A percentile compares a stretch with the other conserved stretches of the same genome.
phyloP scores from a whole-genome alignment of 2,888 invertebrate genomes.

The Rhagonycha fulva region DNA sequence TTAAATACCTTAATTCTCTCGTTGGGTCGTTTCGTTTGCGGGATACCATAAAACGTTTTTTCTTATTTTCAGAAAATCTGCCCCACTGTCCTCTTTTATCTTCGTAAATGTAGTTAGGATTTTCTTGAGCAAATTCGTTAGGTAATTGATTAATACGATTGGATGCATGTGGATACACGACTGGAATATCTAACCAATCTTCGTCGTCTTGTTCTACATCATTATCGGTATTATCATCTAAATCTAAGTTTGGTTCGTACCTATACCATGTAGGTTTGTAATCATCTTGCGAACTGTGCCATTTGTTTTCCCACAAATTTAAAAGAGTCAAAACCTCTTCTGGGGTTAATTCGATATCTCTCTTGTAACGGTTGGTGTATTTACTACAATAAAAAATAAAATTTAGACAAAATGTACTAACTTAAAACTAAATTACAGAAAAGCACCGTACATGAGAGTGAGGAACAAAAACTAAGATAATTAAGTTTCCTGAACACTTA shows the following conservation, averaged over 20 bases:
- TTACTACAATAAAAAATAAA: constrained; percentile 36
- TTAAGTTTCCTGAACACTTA: not conserved
- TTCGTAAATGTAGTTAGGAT: constrained; percentile 43
- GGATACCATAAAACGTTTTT: constrained; percentile 67
- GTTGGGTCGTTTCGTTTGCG: constrained; percentile 58
- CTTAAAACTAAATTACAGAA: not conserved
- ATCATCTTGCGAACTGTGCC: constrained; percentile 46
- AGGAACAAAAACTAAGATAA: not conserved
- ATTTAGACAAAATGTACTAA: not conserved
- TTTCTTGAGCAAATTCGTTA: constrained; percentile 52
- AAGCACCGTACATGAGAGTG: not conserved
- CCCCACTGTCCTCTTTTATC: constrained; percentile 41
- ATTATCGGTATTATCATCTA: constrained; percentile 58
- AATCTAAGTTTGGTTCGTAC: constrained; percentile 57
- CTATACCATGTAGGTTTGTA: constrained; percentile 56
- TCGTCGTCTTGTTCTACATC: constrained; percentile 61
- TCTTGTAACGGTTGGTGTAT: constrained; percentile 58
- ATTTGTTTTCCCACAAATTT: constrained; percentile 65
- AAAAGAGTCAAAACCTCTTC: constrained; percentile 65
- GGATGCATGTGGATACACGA: constrained; percentile 56
- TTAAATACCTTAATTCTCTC: constrained; percentile 50
- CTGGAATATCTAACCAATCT: constrained; percentile 64
- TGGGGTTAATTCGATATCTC: constrained; percentile 64
- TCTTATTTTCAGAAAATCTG: constrained; percentile 42
- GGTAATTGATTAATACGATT: constrained; percentile 56